Base-by-base conservation (phyloP, 2,888 invertebrate species). In the Lampropteryx suffumata region DNA sequence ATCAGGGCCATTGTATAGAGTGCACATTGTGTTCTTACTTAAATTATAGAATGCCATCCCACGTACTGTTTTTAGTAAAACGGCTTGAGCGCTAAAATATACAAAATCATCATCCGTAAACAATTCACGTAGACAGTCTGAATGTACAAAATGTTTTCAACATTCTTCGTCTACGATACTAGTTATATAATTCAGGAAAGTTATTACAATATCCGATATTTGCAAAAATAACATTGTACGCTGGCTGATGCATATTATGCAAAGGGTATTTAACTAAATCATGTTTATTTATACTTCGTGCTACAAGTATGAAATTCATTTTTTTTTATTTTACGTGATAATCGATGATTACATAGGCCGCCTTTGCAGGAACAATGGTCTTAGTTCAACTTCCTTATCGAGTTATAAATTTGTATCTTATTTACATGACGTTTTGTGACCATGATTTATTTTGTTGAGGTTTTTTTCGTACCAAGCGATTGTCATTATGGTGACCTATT, bases 111-210 rank as follows among this genome's bases (percentile, higher is more conserved):
- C 17, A 11, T 39, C 9, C n/a, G 13, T 14, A 35, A 21, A 21
- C 9, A 39, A 33, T n/a, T 39, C 39, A 28, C 39, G 44, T 30
- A 34, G n/a, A 21, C 14, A 5, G 36, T 37, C 33, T 34, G 14
- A 36, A 36, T 47, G 40, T 32, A 35, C 32, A 37, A 32, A 49
- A 37, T 42, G 17, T 35, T 36, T 30, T 35, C 11, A 35, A 35
- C n/a, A 32, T 30, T 26, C 29, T 29, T 36, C 34, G 14, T 35
- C 30, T 35, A 24, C 39, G 8, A 35, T 42, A 33, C 33, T 37
- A 32, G 35, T 55, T 45, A 50, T 37, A 36, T 42, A n/a, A 53
- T 41, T 50, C 28, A 35, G 33, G 45, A 50, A 53, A 53, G 50
- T 52, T 50, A 33, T 11, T 45, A 48, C 39, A 30, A 12, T 48